phyloP scores from a whole-genome alignment of 64 coral and sea anemone genomes.

The Montipora sp. region DNA sequence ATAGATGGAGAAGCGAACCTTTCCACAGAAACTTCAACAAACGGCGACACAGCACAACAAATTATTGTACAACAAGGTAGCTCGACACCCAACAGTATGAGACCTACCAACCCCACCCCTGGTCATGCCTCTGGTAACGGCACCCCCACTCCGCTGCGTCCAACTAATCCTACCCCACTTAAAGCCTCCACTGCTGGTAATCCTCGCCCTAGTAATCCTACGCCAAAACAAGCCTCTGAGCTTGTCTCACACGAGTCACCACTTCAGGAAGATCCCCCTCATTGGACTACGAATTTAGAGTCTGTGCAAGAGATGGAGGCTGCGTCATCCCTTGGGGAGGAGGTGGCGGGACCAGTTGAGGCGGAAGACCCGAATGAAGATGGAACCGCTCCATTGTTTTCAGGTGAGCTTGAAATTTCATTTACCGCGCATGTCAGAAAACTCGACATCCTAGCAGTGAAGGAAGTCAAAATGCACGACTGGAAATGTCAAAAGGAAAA shows the following conservation, averaged over 20 bases:
- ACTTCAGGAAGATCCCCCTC: conserved; percentile 44
- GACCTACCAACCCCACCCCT: conserved; percentile 97
- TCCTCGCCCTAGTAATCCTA: conserved; percentile 87
- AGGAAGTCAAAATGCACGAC: no score
- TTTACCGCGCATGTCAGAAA: neutral
- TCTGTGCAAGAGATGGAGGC: conserved; percentile 66
- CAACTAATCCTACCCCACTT: conserved; percentile 84
- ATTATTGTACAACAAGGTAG: conserved; percentile 9
- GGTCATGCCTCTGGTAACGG: conserved; percentile 84
- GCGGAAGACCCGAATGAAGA: conserved; percentile 39
- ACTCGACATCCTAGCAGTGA: no score
- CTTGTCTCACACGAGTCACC: conserved; percentile 54
- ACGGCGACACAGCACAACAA: conserved; percentile 30
- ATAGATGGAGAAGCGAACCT: neutral
- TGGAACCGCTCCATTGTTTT: conserved; percentile 51
- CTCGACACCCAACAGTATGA: conserved; percentile 74
- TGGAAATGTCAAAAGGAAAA: no score
- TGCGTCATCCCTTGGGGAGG: conserved; percentile 45
- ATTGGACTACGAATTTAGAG: conserved; percentile 76
- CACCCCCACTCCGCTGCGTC: conserved; percentile 83
- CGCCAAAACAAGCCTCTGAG: conserved; percentile 53
- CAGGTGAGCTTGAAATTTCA: conserved; percentile 2
- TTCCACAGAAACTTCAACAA: neutral
- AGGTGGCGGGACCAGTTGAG: conserved; percentile 24
- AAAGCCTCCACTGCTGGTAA: conserved; percentile 69